These are phyloP conservation scores for Brachypteracias leptosomus DNA, from an alignment of 2,113 vertebrate genomes.

Conservation along the genomic window DNA sequence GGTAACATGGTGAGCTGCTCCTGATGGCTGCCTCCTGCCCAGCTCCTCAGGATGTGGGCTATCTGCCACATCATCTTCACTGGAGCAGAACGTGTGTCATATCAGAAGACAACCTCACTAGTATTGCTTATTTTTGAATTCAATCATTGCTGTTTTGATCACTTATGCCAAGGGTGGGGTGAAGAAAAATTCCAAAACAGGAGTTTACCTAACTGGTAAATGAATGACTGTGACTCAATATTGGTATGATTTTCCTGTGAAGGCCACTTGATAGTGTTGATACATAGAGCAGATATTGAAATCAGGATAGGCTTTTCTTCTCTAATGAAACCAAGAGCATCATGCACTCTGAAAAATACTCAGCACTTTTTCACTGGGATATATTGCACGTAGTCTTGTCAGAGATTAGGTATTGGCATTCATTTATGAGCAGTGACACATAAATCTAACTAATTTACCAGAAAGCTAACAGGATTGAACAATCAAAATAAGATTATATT, in stretches of 20 bases:
- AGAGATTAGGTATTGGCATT: not conserved
- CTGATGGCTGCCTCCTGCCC: accelerated
- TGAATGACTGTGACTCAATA: not conserved
- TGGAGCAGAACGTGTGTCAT: accelerated
- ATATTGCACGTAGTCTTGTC: not conserved
- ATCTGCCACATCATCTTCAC: not conserved
- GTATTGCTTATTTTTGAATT: not conserved
- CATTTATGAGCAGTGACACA: not conserved
- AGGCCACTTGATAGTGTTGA: not conserved
- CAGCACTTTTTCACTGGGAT: not conserved
- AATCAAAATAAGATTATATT: conserved; percentile 30
- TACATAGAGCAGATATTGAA: not conserved
- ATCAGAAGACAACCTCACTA: not conserved
- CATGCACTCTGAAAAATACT: not conserved
- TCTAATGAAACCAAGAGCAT: not conserved
- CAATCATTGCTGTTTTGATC: not conserved
- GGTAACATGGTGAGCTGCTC: accelerated
- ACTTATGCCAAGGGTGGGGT: not conserved
- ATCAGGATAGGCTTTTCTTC: not conserved
- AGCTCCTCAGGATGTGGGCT: not conserved
- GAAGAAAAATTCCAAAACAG: not conserved
- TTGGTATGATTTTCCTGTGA: not conserved
- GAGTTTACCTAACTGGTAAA: not conserved
- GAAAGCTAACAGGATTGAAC: not conserved
- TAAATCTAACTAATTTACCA: conserved; percentile 33